A percentile compares a stretch with the other conserved stretches of the same genome.
Conservation (phyloP, 1,140 invertebrate species). For the Vanessa tameamea region DNA sequence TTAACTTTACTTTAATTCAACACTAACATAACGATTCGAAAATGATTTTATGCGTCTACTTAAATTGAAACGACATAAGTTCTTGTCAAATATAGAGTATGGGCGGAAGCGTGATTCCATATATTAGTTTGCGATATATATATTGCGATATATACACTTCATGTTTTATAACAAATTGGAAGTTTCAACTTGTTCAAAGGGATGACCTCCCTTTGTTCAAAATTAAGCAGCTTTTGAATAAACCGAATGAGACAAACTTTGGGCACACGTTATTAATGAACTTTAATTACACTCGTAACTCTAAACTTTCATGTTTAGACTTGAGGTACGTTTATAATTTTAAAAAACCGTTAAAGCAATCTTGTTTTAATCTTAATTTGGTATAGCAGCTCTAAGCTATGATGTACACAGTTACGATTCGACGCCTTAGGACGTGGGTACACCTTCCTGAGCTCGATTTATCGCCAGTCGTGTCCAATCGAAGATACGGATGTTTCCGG, state of each 20-base stretch:
- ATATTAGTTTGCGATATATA: background rate
- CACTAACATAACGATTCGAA: too few species aligned
- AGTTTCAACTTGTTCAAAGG: conserved; percentile 29
- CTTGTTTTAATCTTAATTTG: background rate
- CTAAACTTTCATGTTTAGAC: conserved; percentile 11
- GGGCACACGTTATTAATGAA: conserved; percentile 25
- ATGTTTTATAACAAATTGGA: conserved; percentile 24
- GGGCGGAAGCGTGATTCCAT: background rate
- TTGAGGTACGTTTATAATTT: background rate
- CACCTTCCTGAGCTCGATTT: too few species aligned
- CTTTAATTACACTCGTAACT: conserved; percentile 10
- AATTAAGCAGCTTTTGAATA: conserved; percentile 32
- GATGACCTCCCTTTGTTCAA: conserved; percentile 28
- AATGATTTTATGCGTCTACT: too few species aligned
- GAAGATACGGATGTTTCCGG: too few species aligned
- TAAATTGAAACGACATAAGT: too few species aligned
- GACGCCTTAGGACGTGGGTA: too few species aligned
- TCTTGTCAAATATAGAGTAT: too few species aligned
- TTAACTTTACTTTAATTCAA: too few species aligned
- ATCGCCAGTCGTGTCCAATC: too few species aligned
- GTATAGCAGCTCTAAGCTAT: too few species aligned
- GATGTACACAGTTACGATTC: too few species aligned
- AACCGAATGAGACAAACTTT: conserved; percentile 27
- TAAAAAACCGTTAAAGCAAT: background rate
- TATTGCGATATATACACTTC: too few species aligned